Percentiles rank a stretch among this genome's conserved stretches.
Conservation (phyloP, 2,113 vertebrate species). For the Trematomus loennbergii region DNA sequence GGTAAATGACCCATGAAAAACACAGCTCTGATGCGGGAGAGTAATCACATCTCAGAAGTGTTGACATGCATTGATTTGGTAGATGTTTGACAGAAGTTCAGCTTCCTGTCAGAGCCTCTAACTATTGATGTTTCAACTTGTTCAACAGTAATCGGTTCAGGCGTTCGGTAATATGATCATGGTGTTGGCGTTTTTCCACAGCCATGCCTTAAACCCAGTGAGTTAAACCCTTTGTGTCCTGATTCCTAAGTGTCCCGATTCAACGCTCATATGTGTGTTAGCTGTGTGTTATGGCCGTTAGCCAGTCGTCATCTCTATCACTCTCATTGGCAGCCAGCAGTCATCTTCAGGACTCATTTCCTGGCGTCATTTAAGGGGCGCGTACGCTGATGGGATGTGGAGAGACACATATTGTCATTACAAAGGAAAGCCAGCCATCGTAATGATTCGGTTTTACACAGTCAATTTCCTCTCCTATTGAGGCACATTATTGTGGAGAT, state of each 20-base stretch:
- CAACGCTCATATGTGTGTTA: constrained; percentile 27
- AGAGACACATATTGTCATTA: constrained; percentile 83
- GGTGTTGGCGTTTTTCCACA: constrained; percentile 29
- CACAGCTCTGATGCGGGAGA: not conserved
- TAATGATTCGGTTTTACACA: constrained; percentile 84
- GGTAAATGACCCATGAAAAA: not conserved
- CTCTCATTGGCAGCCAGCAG: constrained; percentile 72
- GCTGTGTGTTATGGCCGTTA: constrained; percentile 45
- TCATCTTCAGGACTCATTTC: constrained; percentile 83
- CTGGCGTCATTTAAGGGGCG: constrained; percentile 74
- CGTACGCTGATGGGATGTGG: constrained; percentile 78
- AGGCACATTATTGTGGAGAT: constrained; percentile 71
- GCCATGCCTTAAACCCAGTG: constrained; percentile 12
- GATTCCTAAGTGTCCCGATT: constrained; percentile 23
- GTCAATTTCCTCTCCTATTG: constrained; percentile 83
- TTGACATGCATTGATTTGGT: constrained; percentile 11
- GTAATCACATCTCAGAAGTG: not conserved
- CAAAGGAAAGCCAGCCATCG: constrained; percentile 79
- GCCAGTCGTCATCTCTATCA: constrained; percentile 63
- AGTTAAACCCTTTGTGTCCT: constrained; percentile 35
- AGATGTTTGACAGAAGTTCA: constrained; percentile 10
- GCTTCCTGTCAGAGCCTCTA: constrained; percentile 14
- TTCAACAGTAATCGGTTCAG: constrained; percentile 27
- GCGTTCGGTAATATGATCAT: constrained; percentile 16
- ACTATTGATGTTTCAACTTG: constrained; percentile 27